Evolutionary conservation across 1,140 invertebrate genomes (phyloP), one percentile per base, ranked within the genome.

Genomic region (Drosophila orosa): DNA sequence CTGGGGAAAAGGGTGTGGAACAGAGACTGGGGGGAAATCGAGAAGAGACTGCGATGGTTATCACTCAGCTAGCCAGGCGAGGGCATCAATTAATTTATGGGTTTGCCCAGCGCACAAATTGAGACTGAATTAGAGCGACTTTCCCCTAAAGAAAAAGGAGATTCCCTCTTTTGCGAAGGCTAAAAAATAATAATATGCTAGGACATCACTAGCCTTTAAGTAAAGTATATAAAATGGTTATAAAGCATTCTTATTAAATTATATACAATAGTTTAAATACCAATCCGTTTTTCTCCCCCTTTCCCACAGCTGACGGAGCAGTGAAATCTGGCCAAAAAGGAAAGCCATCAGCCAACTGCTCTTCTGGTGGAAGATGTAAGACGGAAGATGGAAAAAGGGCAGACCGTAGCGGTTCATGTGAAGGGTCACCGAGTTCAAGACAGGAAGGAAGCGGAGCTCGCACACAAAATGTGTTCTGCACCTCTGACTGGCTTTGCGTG

Each of bases 41-140:
- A 25, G 57, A 33, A 57, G 31, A 52, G 48, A 7, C 12, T 9
- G 37, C 67, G 79, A 81, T 81, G 78, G 58, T 77, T 81, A 82
- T 82, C 79, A 81, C 55, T 77, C 71, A 74, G 66, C 55, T 42
- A 52, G 56, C 55, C 44, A 22, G 50, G 52, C 44, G 42, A 62
- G 63, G 65, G 58, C 47, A 63, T 55, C 74, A 80, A 90, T 90
- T 90, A 91, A 91, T 91, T 91, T 91, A 91, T 91, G 71, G 89
- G 62, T 65, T 73, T 80, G 78, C 77, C 75, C 83, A 67, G 74
- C 60, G 80, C 89, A 91, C 89, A 91, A 91, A 90, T 91, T 91
- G 80, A 78, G 69, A 78, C 80, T 85, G 82, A 84, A 84, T 83
- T 78, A 71, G 72, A 84, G 56, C 76, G 75, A 55, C 4, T 39